Conservation (phyloP, 2,113 vertebrate species). For the Sceloporus undulatus region DNA sequence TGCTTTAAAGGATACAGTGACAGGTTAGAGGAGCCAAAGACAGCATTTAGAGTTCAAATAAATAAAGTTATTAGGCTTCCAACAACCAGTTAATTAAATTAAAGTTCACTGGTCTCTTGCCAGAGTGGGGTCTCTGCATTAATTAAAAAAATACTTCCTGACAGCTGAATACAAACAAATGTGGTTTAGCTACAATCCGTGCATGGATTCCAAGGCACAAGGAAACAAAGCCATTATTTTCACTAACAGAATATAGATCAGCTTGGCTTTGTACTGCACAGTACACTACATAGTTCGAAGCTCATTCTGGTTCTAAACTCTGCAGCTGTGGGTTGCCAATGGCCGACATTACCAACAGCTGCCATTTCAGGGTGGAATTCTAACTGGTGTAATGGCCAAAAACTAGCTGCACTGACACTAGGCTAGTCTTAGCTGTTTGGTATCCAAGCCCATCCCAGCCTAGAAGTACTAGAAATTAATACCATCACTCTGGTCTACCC, state of each 20-base stretch:
- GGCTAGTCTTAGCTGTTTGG: too few relatives aligned
- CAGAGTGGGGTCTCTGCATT: constrained; percentile 18
- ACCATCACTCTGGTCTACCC: too few relatives aligned
- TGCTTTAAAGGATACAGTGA: constrained; percentile 32
- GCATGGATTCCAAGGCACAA: constrained; percentile 25
- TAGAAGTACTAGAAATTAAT: too few relatives aligned
- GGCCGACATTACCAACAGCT: not conserved
- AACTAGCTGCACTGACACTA: too few relatives aligned
- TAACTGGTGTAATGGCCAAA: too few relatives aligned
- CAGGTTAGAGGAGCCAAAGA: not conserved
- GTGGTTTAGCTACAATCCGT: constrained; percentile 17
- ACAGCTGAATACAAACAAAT: constrained; percentile 21
- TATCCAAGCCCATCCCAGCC: too few relatives aligned
- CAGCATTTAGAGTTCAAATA: constrained; percentile 22
- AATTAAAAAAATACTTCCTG: constrained; percentile 30
- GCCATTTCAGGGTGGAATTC: too few relatives aligned
- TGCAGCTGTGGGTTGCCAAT: not conserved
- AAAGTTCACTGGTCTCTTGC: constrained; percentile 25
- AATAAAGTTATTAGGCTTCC: not conserved
- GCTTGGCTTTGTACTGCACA: not conserved
- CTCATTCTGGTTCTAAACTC: not conserved
- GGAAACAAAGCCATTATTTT: not conserved
- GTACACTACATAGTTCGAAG: not conserved
- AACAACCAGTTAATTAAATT: constrained; percentile 38
- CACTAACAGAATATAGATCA: constrained; percentile 5